A percentile compares a stretch with the other conserved stretches of the same genome.
Evolutionary conservation across 2,113 vertebrate genomes (phyloP).

Genomic region (Platysteira castanea): DNA sequence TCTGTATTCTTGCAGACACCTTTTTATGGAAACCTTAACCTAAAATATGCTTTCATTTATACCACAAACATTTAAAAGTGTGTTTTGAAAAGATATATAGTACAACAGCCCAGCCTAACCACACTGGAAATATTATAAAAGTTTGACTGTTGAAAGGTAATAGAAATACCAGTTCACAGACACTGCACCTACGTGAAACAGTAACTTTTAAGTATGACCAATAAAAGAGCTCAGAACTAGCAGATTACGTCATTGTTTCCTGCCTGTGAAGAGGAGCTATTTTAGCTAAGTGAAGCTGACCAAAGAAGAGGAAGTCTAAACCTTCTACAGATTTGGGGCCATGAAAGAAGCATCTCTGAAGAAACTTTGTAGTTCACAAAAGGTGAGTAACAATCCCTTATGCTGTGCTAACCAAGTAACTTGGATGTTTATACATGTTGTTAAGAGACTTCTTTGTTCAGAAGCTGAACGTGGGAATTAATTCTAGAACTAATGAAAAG

Average conservation of each 20-base stretch:
- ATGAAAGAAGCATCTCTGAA: slow-evolving; percentile 16
- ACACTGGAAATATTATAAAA: neutral
- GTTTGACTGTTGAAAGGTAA: slow-evolving; percentile 18
- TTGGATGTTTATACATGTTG: neutral
- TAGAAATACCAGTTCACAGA: neutral
- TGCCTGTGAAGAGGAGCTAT: slow-evolving; percentile 35
- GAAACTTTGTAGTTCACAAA: neutral
- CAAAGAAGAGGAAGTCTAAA: slow-evolving; percentile 30
- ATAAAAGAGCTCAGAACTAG: neutral
- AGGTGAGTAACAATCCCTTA: slow-evolving; percentile 57
- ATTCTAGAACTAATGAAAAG: neutral
- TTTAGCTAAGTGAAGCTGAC: slow-evolving; percentile 25
- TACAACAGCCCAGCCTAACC: neutral
- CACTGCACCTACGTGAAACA: neutral
- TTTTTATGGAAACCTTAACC: neutral
- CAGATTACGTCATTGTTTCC: slow-evolving; percentile 42
- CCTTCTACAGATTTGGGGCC: neutral
- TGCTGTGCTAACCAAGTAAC: neutral
- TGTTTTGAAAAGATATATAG: neutral
- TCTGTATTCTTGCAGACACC: neutral
- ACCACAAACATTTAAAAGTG: neutral
- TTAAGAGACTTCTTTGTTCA: neutral
- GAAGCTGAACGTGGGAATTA: neutral
- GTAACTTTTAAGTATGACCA: slow-evolving; percentile 8
- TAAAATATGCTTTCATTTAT: neutral